Evolutionary conservation across 2,888 invertebrate genomes (phyloP), one percentile per base, ranked within the genome.

Genomic region (Nomada lathburiana): DNA sequence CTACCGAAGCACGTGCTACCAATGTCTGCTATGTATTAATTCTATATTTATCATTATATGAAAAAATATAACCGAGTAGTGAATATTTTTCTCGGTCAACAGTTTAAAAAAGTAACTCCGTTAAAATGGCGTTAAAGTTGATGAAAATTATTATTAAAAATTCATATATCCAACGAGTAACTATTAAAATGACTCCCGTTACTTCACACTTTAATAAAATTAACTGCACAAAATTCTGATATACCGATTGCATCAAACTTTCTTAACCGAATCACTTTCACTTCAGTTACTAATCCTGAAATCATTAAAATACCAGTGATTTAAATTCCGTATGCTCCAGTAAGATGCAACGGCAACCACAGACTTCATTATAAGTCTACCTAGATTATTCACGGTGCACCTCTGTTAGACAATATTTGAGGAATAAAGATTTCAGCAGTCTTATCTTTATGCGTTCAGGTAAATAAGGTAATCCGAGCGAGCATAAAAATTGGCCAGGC

Each of bases 321-420:
- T 50, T 7, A 63, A 72, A 50, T 57, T 50, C 16, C 60, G 18
- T 47, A n/a, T 47, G 47, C 9, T 55, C 16, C 26, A 26, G 50
- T 36, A 53, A 57, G n/a, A 50, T 60, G 13, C 11, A 60, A 52
- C 53, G 62, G 44, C 13, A 47, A 47, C 5, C 13, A 18, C 20
- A 52, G 10, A 47, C 63, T 53, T 42, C n/a, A 52, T 64, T 29
- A 29, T 29, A 53, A 55, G 53, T 23, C 36, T 82, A 80, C 67
- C 75, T 75, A 36, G 60, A 75, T 71, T 71, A 63, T 47, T 63
- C 75, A 52, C 26, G 29, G 18, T 47, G 53, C 62, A 65, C 18
- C 65, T 52, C 64, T 26, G 20, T 60, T 23, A 44, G 23, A 16
- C 23, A 70, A 74, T 82, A 71, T 82, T 82, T 80, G 71, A 57